These are phyloP conservation scores for Caenorhabditis sulstoni DNA, from an alignment of 2,888 invertebrate genomes.

Conservation along the genomic window DNA sequence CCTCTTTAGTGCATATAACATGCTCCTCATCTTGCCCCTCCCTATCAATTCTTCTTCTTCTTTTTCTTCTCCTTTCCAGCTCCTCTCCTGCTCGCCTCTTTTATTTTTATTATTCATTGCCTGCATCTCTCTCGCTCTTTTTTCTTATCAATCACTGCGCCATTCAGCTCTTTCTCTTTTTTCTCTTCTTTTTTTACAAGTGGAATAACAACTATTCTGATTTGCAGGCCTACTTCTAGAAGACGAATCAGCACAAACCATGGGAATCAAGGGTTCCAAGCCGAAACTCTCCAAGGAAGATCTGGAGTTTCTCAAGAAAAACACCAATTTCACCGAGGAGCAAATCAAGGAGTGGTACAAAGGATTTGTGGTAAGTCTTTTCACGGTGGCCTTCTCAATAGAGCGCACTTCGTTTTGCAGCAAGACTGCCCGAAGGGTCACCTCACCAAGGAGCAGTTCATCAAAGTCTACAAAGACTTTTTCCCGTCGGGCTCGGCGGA, in stretches of 20 bases:
- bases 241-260: conserved; percentile 54
- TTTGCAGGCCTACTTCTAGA: conserved; percentile 40
- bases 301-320: conserved; percentile 97
- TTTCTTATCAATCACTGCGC: conserved; percentile 23
- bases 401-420: conserved; percentile 69
- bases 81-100: background rate
- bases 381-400: background rate
- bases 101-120: conserved; percentile 45
- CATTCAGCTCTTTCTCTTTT: conserved; percentile 8
- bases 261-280: conserved; percentile 80
- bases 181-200: conserved; percentile 5
- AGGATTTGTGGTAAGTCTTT: conserved; percentile 93
- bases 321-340: conserved; percentile 97
- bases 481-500: conserved; percentile 81
- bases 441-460: conserved; percentile 81
- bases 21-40: conserved; percentile 48
- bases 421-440: conserved; percentile 81
- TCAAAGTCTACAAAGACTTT: conserved; percentile 81
- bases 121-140: conserved; percentile 28
- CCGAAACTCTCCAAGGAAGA: conserved; percentile 86
- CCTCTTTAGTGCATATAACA: conserved; percentile 52
- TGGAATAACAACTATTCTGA: background rate
- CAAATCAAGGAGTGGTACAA: conserved; percentile 99
- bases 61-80: conserved; percentile 33
- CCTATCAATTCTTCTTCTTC: background rate